Evolutionary conservation across 2,797 vertebrate genomes (phyloP).

Genomic region (Myotis pilosus): DNA sequence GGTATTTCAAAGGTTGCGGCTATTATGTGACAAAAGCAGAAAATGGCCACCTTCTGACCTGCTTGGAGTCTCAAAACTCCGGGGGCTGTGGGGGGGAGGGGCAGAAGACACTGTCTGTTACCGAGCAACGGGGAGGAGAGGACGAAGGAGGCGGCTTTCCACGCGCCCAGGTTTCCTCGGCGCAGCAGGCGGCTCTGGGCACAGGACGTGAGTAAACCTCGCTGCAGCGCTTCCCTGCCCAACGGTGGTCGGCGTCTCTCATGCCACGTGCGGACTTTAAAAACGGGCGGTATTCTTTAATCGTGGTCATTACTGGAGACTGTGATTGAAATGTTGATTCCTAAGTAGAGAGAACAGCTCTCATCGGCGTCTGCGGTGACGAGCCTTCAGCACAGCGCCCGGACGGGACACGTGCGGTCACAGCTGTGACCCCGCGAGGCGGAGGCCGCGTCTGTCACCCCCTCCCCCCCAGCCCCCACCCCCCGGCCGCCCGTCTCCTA

Average conservation of each 20-base stretch:
- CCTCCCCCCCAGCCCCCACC: too few relatives aligned
- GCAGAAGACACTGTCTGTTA: constrained; percentile 8
- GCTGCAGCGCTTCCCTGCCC: not conserved
- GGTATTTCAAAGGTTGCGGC: constrained; percentile 70
- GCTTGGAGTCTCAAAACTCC: constrained; percentile 58
- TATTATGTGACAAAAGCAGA: constrained; percentile 63
- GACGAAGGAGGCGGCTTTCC: not conserved
- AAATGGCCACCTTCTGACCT: constrained; percentile 66
- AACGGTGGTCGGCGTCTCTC: constrained; percentile 17
- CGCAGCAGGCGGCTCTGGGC: not conserved
- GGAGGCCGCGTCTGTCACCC: not conserved
- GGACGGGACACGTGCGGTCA: not conserved
- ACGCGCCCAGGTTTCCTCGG: not conserved
- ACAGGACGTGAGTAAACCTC: not conserved
- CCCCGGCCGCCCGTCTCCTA: constrained; percentile 27
- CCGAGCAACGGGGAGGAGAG: constrained; percentile 50
- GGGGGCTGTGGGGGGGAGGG: constrained; percentile 51
- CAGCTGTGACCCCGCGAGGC: not conserved
- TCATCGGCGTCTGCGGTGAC: not conserved
- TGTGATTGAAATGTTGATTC: constrained; percentile 69
- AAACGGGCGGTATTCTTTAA: constrained; percentile 32
- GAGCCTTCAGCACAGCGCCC: not conserved
- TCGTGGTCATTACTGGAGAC: constrained; percentile 58
- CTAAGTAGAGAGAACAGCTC: constrained; percentile 28
- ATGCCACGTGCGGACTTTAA: constrained; percentile 32